phyloP scores from a whole-genome alignment of 2,113 vertebrate species.

The Carassius auratus region DNA sequence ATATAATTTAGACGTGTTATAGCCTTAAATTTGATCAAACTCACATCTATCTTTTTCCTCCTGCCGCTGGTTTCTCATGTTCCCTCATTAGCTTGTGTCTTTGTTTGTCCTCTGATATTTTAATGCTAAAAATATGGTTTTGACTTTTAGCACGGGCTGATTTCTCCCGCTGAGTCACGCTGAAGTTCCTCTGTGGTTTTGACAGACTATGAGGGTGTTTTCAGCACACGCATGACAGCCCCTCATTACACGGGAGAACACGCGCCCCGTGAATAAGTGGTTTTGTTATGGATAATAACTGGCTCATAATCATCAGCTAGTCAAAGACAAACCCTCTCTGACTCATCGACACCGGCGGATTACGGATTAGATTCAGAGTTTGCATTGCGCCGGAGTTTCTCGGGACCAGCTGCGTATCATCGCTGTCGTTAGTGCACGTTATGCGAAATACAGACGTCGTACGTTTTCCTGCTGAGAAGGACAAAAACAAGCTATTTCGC shows the following conservation, averaged over 20 bases:
- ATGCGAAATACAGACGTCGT: conserved; percentile 15
- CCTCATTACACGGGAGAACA: conserved; percentile 41
- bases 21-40: not conserved
- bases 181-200: conserved; percentile 23
- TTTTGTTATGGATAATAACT: conserved; percentile 42
- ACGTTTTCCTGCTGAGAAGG: conserved; percentile 46
- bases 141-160: not conserved
- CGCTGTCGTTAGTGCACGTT: conserved; percentile 48
- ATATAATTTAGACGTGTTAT: not conserved
- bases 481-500: conserved; percentile 35
- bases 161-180: conserved; percentile 21
- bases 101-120: not conserved
- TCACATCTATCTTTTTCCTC: too few species aligned
- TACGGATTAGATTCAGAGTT: conserved; percentile 9
- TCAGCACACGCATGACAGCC: conserved; percentile 36
- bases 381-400: not conserved
- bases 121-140: conserved; percentile 3
- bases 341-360: conserved; percentile 21
- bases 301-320: conserved; percentile 41
- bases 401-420: conserved; percentile 50
- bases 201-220: conserved; percentile 29
- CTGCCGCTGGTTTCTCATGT: not conserved
- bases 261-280: conserved; percentile 11
- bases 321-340: conserved; percentile 30
- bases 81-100: not conserved